Base-by-base conservation (phyloP, 2,113 vertebrate genomes). In the Scopus umbretta region DNA sequence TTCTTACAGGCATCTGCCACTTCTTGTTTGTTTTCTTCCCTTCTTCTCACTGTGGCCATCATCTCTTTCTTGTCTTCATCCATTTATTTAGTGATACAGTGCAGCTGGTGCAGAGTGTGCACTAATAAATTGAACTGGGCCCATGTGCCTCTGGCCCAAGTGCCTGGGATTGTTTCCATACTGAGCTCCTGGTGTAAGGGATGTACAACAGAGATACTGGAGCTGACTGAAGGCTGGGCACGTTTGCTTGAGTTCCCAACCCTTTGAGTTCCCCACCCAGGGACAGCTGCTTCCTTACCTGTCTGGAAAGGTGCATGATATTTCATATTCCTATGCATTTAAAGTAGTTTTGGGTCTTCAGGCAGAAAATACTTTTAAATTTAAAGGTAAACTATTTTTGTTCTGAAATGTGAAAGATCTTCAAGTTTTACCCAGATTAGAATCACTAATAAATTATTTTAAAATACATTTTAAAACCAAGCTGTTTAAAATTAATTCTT, bases 61-160 rank as follows among this genome's bases (percentile, higher is more conserved):
- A 22, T 45, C 19, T 61, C 36, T 58, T 88, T 52, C 71, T 88
- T 21, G 43, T 56, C 6, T 11, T 65, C 8, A 49, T 49, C 14
- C 20, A 3, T 19, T 55, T 68, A 25, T 62, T n/a, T 40, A 32
- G 38, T 1, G 3, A 19, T 13, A 72, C 0, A 0, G 13, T 56
- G 30, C 8, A 71, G 62, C 42, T 80, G 38, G 27, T 72, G n/a
- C 19, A 45, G 73, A 11, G 9, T 36, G 13, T 36, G 14, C 27
- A 52, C 10, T 52, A 47, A 50, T 42, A 72, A 59, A 45, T 4
- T 38, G 10, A 52, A 22, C 38, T 27, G 34, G 26, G 21, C 7
- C 13, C n/a, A 10, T 0, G 0, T 26, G 6, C 6, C 27, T 40
- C 49, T 65, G 11, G 27, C 8, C 11, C 10, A 50, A 5, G 65